Base-by-base conservation (phyloP, 1,140 invertebrate species). In the Geopemphigus sp. region DNA sequence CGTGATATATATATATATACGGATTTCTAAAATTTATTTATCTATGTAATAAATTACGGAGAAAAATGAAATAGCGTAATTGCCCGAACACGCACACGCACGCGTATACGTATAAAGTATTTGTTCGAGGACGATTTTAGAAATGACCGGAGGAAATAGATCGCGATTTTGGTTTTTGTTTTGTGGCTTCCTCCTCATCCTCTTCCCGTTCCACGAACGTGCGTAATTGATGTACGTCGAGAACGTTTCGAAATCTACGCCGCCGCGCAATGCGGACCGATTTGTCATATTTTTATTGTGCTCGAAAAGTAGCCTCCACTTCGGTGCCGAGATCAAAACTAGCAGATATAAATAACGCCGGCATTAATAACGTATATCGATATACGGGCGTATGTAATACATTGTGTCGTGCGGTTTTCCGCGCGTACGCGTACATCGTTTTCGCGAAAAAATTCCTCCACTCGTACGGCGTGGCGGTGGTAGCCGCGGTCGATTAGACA, bases 401-500 rank as follows among this genome's bases (percentile, higher is more conserved):
- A 63, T 78, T 63, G 74, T 29, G 10, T 6, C 11, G 17, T 50
- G 32, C 32, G 8, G 32, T 47, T 47, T 61, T 56, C 56, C 24
- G 24, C 15, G 73, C 17, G 32, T 39, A 39, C 32, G 61, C 56
- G 61, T 61, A n/a, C n/a, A 76, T 76, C 47, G 57, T 32, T 76
- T 6, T 47, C 32, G 24, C 39, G 11, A 10, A 50, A 50, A 50
- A 32, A 64, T 64, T 53, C 68, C 26, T 63, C 26, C 47, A 6
- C 59, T 59, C n/a, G n/a, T n/a, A n/a, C 32, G 32, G 8, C 32
- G 32, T 39, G 72, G n/a, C n/a, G n/a, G n/a, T 6, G 74, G 74
- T 78, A 63, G 22, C 53, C 47, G 10, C 74, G 74, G 74, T 78
- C 74, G 74, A 78, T 78, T 78, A 78, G 74, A 78, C 45, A 29